Base-by-base conservation (phyloP, 2,888 invertebrate species). In the Sminthurinus aureus region DNA sequence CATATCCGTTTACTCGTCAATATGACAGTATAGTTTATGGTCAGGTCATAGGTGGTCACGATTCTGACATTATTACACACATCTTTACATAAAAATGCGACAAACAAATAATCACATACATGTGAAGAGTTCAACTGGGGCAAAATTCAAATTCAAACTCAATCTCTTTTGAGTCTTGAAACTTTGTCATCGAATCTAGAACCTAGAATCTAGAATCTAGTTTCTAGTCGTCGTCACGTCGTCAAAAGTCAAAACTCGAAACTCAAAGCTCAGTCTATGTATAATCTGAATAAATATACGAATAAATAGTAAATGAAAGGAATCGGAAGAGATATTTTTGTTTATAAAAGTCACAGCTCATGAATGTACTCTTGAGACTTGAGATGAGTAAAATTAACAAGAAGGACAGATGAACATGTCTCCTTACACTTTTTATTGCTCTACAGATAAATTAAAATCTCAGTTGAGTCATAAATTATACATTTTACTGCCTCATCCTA, bases 21-120 rank as follows among this genome's bases (percentile, higher is more conserved):
- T 18, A 15, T 13, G 58, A 58, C 15, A 69, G 20, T 20, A 20
- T 50, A 75, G 50, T 71, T 73, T 80, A 80, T 58, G 80, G 64
- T 64, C 58, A 76, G 81, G 85, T 85, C 82, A 86, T 67, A 52
- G 85, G 86, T 86, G 82, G 85, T 75, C 74, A 51, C 82, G 85
- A 85, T 85, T 81, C 82, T 83, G 84, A 85, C 84, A 86, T 81
- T 87, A 87, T 87, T 86, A 87, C 85, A 85, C 85, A 85, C 85
- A 85, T 84, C 84, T 85, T 86, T 85, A 85, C 85, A 85, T 84
- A 73, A 74, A 75, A 85, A 84, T 84, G 87, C 87, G 87, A 86
- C 85, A 86, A 86, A 86, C 84, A 85, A 85, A 85, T 85, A 85
- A 83, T 87, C 86, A 83, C 84, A 67, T 82, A 86, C 85, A 87